Evolutionary conservation across 2,888 invertebrate genomes (phyloP).

Genomic region (Schizaphis graminum): DNA sequence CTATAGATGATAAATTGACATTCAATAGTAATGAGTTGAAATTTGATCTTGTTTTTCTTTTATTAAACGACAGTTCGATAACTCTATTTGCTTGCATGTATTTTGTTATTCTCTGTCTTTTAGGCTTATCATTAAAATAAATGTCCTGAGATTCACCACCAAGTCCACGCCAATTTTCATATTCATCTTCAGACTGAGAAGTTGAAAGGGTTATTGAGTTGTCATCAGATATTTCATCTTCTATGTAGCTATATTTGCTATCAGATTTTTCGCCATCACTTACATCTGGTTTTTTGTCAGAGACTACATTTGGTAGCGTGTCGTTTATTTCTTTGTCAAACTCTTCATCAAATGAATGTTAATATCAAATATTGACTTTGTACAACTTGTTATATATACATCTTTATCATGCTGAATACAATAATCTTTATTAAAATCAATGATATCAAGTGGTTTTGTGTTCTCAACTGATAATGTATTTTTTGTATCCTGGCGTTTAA

Average conservation of each 20-base stretch:
- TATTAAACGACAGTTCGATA: background rate
- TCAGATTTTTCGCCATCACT: no score
- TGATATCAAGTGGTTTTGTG: no score
- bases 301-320: no score
- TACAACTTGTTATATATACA: no score
- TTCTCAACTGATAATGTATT: no score
- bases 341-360: no score
- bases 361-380: no score
- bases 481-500: background rate
- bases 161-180: slow-evolving; percentile 15
- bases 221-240: no score
- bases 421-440: no score
- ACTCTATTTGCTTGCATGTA: background rate
- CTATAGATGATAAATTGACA: background rate
- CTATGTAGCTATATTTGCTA: no score
- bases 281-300: no score
- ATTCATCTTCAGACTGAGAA: background rate
- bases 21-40: background rate
- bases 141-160: background rate
- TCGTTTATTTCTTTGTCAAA: background rate
- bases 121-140: background rate
- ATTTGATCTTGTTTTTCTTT: background rate
- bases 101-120: background rate
- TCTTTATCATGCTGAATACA: no score
- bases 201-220: background rate